A percentile compares a stretch with the other conserved stretches of the same genome.
Conservation (phyloP, 2,113 vertebrate species). For the Narcine bancroftii region DNA sequence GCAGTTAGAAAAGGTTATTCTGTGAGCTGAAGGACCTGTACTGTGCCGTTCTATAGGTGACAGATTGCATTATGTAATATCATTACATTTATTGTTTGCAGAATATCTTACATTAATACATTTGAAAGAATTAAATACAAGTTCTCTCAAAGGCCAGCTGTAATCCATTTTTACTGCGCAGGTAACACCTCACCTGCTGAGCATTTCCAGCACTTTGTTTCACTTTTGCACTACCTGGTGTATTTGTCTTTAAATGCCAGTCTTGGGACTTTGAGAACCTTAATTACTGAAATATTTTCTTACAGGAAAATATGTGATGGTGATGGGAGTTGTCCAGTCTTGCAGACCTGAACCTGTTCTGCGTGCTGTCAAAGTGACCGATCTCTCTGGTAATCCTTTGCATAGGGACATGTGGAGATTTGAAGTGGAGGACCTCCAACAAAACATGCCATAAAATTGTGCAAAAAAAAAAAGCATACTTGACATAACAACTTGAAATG, state of each 20-base stretch:
- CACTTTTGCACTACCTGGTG: no score
- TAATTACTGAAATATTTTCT: slow-evolving; percentile 20
- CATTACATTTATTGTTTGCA: neutral
- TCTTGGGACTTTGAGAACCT: neutral
- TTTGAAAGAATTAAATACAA: neutral
- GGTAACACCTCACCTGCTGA: neutral
- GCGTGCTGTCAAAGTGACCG: slow-evolving; percentile 82
- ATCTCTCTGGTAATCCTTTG: slow-evolving; percentile 70
- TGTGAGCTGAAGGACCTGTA: no score
- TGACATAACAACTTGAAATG: neutral
- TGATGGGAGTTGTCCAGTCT: slow-evolving; percentile 74
- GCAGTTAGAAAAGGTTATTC: no score
- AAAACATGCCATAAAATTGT: slow-evolving; percentile 51
- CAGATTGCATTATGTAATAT: neutral
- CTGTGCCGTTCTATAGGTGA: no score
- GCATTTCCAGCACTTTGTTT: neutral
- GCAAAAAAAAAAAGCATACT: no score
- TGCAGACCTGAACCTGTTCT: slow-evolving; percentile 73
- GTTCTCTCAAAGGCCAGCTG: neutral
- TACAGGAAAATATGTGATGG: slow-evolving; percentile 87
- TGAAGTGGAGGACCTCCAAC: slow-evolving; percentile 85
- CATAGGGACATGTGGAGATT: slow-evolving; percentile 74
- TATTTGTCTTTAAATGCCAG: neutral
- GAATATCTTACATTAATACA: neutral
- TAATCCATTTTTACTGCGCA: neutral